Percentiles rank a stretch among this genome's conserved stretches.
phyloP scores from a whole-genome alignment of 2,797 vertebrate genomes.

The Myotis vivesi region DNA sequence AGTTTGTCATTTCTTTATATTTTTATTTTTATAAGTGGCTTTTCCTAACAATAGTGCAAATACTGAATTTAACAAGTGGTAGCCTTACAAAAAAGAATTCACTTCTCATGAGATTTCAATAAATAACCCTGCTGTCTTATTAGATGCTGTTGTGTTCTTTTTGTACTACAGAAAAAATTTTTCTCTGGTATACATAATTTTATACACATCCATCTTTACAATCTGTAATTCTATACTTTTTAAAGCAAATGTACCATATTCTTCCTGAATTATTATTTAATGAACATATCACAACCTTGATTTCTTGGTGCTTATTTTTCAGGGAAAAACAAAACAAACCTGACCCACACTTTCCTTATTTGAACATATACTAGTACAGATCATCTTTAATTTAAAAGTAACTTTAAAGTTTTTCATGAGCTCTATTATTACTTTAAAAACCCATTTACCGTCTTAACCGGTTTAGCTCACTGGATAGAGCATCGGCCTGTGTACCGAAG shows the following conservation, averaged over 20 bases:
- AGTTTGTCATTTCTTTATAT: neutral
- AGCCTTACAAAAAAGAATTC: neutral
- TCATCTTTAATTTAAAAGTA: neutral
- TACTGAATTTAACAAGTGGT: neutral
- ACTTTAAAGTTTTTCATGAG: neutral
- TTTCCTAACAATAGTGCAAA: neutral
- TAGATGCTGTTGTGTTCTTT: neutral
- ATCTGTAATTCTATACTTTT: neutral
- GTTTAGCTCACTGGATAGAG: too few relatives aligned
- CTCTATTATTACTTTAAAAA: neutral
- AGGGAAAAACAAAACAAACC: neutral
- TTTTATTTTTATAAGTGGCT: neutral
- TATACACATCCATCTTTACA: neutral
- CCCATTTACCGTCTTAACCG: too few relatives aligned
- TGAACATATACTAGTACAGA: neutral
- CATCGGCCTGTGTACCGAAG: too few relatives aligned
- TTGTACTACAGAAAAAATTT: neutral
- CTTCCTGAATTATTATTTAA: neutral
- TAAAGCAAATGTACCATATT: neutral
- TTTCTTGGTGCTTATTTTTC: slow-evolving; percentile 3
- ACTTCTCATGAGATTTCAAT: neutral
- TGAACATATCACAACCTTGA: neutral
- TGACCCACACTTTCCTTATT: neutral
- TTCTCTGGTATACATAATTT: neutral
- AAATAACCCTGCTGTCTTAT: neutral